Evolutionary conservation across 64 coral and sea anemone species (phyloP).

Genomic region (Montipora sp.): DNA sequence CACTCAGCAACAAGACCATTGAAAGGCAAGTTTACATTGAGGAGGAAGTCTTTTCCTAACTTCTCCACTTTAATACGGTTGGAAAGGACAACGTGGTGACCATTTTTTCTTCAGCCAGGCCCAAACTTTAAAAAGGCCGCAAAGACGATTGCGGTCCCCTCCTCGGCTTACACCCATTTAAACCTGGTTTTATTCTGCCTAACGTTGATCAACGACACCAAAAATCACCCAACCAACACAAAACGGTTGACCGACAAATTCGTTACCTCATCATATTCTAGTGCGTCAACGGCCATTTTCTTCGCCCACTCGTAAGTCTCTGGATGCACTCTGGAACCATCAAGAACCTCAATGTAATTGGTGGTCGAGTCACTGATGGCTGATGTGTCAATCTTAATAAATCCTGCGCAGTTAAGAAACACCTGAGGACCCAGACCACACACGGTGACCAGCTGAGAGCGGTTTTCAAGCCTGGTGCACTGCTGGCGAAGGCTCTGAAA

Average conservation of each 20-base stretch:
- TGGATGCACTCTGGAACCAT: constrained; percentile 94
- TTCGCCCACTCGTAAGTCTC: constrained; percentile 99
- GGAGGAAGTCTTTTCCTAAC: too few species aligned
- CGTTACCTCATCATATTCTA: constrained; percentile 95
- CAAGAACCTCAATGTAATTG: constrained; percentile 92
- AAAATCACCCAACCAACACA: too few species aligned
- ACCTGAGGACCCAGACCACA: constrained; percentile 97
- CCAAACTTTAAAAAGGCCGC: too few species aligned
- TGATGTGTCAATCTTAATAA: constrained; percentile 98
- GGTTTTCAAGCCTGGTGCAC: constrained; percentile 89
- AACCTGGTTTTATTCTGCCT: too few species aligned
- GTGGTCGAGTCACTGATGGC: constrained; percentile 85
- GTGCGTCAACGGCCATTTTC: constrained; percentile 98
- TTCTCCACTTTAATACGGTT: too few species aligned
- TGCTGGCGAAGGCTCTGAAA: constrained; percentile 92
- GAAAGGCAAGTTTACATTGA: too few species aligned
- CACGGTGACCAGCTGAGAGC: constrained; percentile 96
- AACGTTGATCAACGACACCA: too few species aligned
- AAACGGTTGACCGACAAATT: neutral
- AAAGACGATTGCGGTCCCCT: too few species aligned
- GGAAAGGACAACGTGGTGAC: too few species aligned
- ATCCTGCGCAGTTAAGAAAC: constrained; percentile 95
- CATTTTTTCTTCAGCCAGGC: too few species aligned
- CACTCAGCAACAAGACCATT: too few species aligned
- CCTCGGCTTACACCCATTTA: too few species aligned